Base-by-base conservation (phyloP, 2,797 vertebrate genomes). In the Coccyzus lansbergi region DNA sequence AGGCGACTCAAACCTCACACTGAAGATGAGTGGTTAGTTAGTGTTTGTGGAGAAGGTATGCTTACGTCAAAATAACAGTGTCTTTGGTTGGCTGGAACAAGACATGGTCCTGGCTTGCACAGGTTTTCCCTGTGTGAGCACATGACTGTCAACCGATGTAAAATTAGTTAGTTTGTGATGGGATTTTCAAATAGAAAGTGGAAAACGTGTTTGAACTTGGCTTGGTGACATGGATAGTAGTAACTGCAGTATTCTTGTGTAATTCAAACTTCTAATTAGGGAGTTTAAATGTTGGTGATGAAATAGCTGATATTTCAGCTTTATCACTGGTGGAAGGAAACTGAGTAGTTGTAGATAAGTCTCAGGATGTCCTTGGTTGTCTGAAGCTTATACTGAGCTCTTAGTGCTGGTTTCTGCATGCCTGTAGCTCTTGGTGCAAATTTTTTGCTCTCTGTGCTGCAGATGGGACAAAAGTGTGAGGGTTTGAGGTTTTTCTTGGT, bases 31-130 rank as follows among this genome's bases (percentile, higher is more conserved):
- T 26, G 24, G 21, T 33, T 91, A 49, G 28, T 15, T 26, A 14
- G 9, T 26, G 4, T 49, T 64, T 74, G 36, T 51, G 58, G 65
- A 36, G 60, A 62, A 33, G 28, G 55, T 0, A 1, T 40, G 7
- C 29, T 88, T 78, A 10, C 20, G 16, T 84, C 48, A 7, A 56
- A 74, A 26, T 36, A 20, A 24, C 18, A 13, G 4, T 4, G 21
- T 10, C 16, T 62, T 68, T 79, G 18, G 44, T 63, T 71, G 26
- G 4, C 12, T 72, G 28, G 63, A 68, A 33, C 7, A 58, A 65
- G 72, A n/a, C 9, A 1, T 17, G 1, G 4, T 71, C 21, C 33
- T 0, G 0, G 22, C n/a, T 79, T 65, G 51, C 12, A 19, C 21
- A 9, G 28, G 13, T n/a, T 79, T 86, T 90, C 33, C 10, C 15